Percentiles rank a stretch among this genome's conserved stretches.
These are phyloP conservation scores for Tursiops truncatus DNA, from an alignment of 2,113 vertebrate species.

Conservation along the genomic window DNA sequence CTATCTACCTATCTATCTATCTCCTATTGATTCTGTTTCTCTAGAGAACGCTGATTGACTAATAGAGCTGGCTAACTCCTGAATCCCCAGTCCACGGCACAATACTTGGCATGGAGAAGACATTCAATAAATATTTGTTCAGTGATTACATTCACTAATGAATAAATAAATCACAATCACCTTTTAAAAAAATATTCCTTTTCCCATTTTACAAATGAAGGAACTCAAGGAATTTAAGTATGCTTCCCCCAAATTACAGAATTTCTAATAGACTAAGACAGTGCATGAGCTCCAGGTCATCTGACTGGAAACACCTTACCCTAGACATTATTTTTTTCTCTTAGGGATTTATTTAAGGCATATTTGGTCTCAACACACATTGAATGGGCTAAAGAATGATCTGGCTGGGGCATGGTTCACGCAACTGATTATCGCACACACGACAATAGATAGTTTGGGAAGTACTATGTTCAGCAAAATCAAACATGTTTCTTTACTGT, in stretches of 20 bases:
- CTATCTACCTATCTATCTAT: neutral
- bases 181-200: neutral
- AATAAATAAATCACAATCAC: neutral
- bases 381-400: neutral
- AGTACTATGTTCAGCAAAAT: neutral
- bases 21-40: neutral
- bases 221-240: neutral
- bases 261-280: neutral
- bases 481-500: neutral
- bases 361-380: neutral
- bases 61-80: neutral
- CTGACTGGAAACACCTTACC: neutral
- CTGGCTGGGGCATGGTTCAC: neutral
- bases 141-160: neutral
- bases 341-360: neutral
- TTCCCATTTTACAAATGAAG: constrained; percentile 1
- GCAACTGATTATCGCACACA: neutral
- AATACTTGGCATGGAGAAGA: neutral
- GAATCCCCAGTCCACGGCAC: neutral
- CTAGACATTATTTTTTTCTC: neutral
- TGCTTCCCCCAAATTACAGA: neutral
- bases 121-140: neutral
- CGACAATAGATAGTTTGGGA: neutral
- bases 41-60: neutral
- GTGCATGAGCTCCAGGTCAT: neutral